phyloP scores from a whole-genome alignment of 1,140 invertebrate genomes.

The Bombus huntii region DNA sequence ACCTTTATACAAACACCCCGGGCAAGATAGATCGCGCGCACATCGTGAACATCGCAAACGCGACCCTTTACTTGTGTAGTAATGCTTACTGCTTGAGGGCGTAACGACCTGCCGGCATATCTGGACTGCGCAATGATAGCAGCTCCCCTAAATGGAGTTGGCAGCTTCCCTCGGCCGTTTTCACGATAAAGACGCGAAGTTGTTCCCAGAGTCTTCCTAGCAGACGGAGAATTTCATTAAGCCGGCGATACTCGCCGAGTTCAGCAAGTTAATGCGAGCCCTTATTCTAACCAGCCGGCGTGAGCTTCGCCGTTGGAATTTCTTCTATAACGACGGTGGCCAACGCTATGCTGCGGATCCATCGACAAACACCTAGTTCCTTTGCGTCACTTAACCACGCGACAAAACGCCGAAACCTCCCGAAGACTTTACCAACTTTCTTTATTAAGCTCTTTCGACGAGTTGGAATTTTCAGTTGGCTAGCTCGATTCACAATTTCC shows the following conservation, averaged over 20 bases:
- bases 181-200: constrained; percentile 61
- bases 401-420: constrained; percentile 19
- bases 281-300: constrained; percentile 44
- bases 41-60: constrained; percentile 31
- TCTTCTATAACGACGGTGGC: constrained; percentile 10
- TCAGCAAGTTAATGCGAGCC: constrained; percentile 39
- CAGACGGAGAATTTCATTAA: constrained; percentile 69
- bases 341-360: not conserved
- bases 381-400: constrained; percentile 11
- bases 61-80: constrained; percentile 27
- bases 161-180: constrained; percentile 54
- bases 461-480: constrained; percentile 1
- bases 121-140: constrained; percentile 58
- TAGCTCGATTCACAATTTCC: not conserved
- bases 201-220: constrained; percentile 20
- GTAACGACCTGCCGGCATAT: constrained; percentile 58
- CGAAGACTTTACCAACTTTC: constrained; percentile 20
- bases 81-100: constrained; percentile 28
- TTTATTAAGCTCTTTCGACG: constrained; percentile 25
- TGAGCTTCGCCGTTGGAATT: constrained; percentile 33
- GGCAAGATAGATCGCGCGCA: constrained; percentile 53
- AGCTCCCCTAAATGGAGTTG: constrained; percentile 51
- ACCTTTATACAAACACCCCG: constrained; percentile 55
- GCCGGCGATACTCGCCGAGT: constrained; percentile 51
- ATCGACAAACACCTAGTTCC: not conserved